Percentiles rank a stretch among this genome's conserved stretches.
Evolutionary conservation across 2,888 invertebrate species (phyloP).

Genomic region (Ormyrus nitidulus): DNA sequence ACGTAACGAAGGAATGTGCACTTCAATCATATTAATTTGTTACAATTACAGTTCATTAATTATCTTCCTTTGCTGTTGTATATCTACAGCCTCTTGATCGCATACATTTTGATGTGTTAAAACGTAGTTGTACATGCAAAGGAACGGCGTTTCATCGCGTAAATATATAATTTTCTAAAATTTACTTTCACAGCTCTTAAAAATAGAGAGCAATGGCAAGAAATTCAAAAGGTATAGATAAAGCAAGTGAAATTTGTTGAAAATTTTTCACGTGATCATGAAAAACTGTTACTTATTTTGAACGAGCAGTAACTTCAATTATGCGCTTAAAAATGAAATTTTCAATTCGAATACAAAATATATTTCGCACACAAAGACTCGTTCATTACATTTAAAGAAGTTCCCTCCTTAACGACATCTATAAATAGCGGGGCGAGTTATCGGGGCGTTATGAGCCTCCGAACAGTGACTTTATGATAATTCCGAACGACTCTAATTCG

Average conservation of each 20-base stretch:
- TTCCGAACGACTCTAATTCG: slow-evolving; percentile 61
- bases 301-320: no score
- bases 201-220: slow-evolving; percentile 7
- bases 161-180: no score
- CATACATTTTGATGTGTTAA: no score
- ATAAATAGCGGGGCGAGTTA: slow-evolving; percentile 58
- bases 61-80: not conserved
- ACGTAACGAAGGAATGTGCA: slow-evolving; percentile 22
- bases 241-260: not conserved
- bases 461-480: slow-evolving; percentile 65
- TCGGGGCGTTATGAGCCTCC: slow-evolving; percentile 53
- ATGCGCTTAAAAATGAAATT: no score
- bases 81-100: no score
- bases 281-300: no score
- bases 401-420: slow-evolving; percentile 59
- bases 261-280: not conserved
- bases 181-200: not conserved
- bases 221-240: slow-evolving; percentile 2
- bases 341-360: no score
- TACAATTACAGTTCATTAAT: slow-evolving; percentile 17
- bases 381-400: no score
- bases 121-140: no score
- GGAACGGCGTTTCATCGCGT: no score
- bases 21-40: slow-evolving; percentile 21
- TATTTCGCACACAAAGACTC: not conserved